phyloP scores from a whole-genome alignment of 2,888 invertebrate species.

The Lasioglossum morio region DNA sequence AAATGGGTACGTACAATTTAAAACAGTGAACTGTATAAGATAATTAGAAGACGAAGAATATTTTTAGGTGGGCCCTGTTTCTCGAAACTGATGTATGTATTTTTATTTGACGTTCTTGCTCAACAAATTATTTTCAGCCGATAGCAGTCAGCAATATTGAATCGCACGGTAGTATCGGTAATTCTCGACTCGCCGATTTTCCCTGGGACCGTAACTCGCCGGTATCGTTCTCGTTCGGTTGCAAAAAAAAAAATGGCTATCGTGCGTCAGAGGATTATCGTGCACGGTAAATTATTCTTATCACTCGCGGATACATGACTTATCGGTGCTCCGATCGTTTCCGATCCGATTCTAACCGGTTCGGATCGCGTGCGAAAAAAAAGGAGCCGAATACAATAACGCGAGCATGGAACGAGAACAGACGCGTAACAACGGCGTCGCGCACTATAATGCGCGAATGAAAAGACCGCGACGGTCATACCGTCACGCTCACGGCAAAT shows the following conservation, averaged over 20 bases:
- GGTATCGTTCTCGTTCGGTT: not conserved
- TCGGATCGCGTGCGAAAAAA: conserved; percentile 14
- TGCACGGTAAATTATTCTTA: conserved; percentile 57
- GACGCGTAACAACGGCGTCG: not conserved
- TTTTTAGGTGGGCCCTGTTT: too few species aligned
- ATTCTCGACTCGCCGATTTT: conserved; percentile 34
- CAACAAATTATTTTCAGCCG: not conserved
- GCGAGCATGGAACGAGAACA: not conserved
- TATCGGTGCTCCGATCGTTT: conserved; percentile 40
- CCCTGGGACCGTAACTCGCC: conserved; percentile 28
- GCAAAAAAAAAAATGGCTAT: not conserved
- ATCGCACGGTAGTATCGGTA: not conserved
- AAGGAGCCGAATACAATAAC: not conserved
- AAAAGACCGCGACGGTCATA: not conserved
- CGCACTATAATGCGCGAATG: not conserved
- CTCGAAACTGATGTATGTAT: too few species aligned
- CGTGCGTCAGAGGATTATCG: conserved; percentile 54
- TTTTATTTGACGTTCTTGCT: not conserved
- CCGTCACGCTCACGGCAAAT: not conserved
- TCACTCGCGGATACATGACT: conserved; percentile 35
- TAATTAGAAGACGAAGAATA: too few species aligned
- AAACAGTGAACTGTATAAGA: too few species aligned
- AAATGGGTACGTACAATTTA: too few species aligned
- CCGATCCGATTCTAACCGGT: conserved; percentile 3
- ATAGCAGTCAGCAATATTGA: not conserved